These are phyloP conservation scores for Sparidentex hasta DNA, from an alignment of 2,797 vertebrate genomes.

Conservation along the genomic window DNA sequence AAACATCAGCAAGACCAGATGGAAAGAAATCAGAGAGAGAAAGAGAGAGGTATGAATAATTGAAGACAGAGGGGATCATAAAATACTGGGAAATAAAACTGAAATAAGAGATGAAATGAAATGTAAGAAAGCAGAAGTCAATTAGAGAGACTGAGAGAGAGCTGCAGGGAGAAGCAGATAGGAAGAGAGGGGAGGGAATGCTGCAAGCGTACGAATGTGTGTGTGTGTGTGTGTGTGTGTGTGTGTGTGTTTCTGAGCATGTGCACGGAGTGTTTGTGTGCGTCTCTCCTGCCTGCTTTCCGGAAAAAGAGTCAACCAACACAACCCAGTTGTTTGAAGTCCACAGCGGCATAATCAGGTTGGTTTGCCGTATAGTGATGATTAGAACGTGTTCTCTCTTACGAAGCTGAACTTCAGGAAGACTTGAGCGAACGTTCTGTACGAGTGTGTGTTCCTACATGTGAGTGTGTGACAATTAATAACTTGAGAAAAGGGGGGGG, in stretches of 20 bases:
- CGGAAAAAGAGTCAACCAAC: conserved; percentile 53
- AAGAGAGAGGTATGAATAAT: conserved; percentile 82
- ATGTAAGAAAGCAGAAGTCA: conserved; percentile 82
- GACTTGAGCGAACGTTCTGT: conserved; percentile 22
- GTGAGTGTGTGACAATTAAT: not conserved
- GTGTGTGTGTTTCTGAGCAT: conserved; percentile 16
- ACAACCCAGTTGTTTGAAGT: conserved; percentile 70
- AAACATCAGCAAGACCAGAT: conserved; percentile 83
- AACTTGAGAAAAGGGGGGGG: not conserved
- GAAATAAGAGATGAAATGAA: conserved; percentile 84
- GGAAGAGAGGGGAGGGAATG: conserved; percentile 57
- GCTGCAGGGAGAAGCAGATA: conserved; percentile 71
- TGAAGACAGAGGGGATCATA: conserved; percentile 75
- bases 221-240: conserved; percentile 28
- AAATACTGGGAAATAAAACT: conserved; percentile 80
- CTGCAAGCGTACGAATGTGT: conserved; percentile 43
- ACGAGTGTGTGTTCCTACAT: not conserved
- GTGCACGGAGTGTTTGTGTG: conserved; percentile 37
- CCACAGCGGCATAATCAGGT: conserved; percentile 61
- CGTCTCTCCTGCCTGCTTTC: conserved; percentile 48
- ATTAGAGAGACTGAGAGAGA: conserved; percentile 72
- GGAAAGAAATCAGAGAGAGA: conserved; percentile 80
- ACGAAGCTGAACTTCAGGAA: conserved; percentile 33
- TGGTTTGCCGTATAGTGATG: conserved; percentile 51
- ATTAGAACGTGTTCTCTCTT: conserved; percentile 36